Evolutionary conservation across 2,113 vertebrate genomes (phyloP), one percentile per base, ranked within the genome.

Genomic region (Cyanoderma ruficeps): DNA sequence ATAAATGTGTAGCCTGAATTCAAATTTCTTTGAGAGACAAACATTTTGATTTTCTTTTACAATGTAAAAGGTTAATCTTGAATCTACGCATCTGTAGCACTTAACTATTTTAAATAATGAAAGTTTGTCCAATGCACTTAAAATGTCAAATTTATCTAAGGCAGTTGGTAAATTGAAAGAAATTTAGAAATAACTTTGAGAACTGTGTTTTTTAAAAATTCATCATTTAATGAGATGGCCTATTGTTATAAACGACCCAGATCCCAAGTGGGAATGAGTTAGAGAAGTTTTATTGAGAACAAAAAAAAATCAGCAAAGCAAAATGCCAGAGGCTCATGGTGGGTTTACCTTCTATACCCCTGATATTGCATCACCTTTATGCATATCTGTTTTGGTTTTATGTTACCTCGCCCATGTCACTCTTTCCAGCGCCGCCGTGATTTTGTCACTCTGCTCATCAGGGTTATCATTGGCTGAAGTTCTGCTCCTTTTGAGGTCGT

Each of bases 371-470:
- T 42, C 37, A 53, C 11, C 23, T 64, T 64, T 30, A 53, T 35
- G 19, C 19, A 53, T 18, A 30, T 44, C 65, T 42, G 24, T 11
- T 35, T 30, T 44, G 39, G 31, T 44, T 44, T 65, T 35, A 23
- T 4, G 3, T 8, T 16, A 25, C 15, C 19, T 42, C 1, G 2
- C 31, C 39, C 15, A 15, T 23, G 39, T 53, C 37, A 23, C 49
- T 28, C 14, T n/a, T 28, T 13, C 28, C 12, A 10, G 17, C 5
- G 4, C 47, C 0, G 1, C 4, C 0, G 1, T 64, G 6, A 15
- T 78, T 64, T n/a, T 1, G 15, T 53, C 31, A 30, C 60, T 64
- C 19, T 53, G 49, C 18, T 35, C 28, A 18, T 64, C 39, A 15
- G 76, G 39, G 49, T 27, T 24, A 24, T 42, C 42, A 42, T 13